These are phyloP conservation scores for Paelopatides confundens DNA, from an alignment of 53 echinoderm and acorn worm genomes.

Conservation along the genomic window DNA sequence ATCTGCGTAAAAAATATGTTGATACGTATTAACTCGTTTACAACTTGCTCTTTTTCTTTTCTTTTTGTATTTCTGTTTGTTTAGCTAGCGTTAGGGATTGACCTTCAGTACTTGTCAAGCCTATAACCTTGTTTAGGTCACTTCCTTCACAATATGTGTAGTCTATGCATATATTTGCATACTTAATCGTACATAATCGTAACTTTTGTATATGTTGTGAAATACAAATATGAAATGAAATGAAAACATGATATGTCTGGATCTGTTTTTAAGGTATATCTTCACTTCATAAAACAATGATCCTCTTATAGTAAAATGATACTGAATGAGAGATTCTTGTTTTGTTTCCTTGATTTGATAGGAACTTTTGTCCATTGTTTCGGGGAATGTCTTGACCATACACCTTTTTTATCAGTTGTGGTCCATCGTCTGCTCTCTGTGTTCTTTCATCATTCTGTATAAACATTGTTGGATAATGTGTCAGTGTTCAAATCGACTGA, in stretches of 20 bases:
- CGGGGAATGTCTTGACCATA: slow-evolving; percentile 48
- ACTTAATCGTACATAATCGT: too few relatives aligned
- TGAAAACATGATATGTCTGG: background rate
- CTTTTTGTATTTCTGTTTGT: too few relatives aligned
- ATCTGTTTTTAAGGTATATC: background rate
- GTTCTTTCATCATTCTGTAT: slow-evolving; percentile 65
- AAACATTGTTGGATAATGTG: slow-evolving; percentile 49
- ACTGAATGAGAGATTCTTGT: slow-evolving; percentile 50
- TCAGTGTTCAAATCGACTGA: slow-evolving; percentile 67
- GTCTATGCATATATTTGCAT: too few relatives aligned
- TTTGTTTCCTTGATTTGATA: slow-evolving; percentile 53
- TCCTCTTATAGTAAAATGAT: slow-evolving; percentile 48
- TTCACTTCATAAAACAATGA: background rate
- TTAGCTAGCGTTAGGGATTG: too few relatives aligned
- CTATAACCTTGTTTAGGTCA: too few relatives aligned
- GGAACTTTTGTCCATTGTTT: slow-evolving; percentile 69
- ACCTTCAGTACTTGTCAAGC: too few relatives aligned
- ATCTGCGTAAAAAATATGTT: too few relatives aligned
- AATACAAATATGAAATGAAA: too few relatives aligned
- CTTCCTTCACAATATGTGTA: too few relatives aligned
- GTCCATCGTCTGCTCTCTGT: slow-evolving; percentile 39
- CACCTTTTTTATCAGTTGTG: slow-evolving; percentile 24
- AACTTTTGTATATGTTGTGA: too few relatives aligned
- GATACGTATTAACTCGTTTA: too few relatives aligned
- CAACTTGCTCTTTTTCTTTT: too few relatives aligned